A percentile compares a stretch with the other conserved stretches of the same genome.
phyloP scores from a whole-genome alignment of 2,888 invertebrate genomes.

The Steromphala cineraria region DNA sequence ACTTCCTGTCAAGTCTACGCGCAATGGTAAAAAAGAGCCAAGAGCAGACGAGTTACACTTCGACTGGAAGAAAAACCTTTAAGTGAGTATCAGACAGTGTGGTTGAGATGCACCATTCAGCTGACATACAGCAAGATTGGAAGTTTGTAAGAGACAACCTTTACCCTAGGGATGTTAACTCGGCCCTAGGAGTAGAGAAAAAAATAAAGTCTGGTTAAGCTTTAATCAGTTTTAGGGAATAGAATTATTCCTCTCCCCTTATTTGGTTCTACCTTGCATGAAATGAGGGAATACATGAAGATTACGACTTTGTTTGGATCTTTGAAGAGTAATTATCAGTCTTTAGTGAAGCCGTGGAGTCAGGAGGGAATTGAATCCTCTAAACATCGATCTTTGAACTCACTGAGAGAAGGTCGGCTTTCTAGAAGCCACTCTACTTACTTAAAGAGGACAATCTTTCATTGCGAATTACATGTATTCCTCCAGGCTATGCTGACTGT shows the following conservation, averaged over 20 bases:
- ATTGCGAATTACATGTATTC: too few relatives aligned
- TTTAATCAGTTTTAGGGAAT: not conserved
- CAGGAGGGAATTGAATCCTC: too few relatives aligned
- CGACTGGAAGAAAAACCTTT: conserved; percentile 15
- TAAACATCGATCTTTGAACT: too few relatives aligned
- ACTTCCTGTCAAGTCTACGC: conserved; percentile 94
- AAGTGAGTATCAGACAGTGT: conserved; percentile 5
- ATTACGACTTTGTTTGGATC: not conserved
- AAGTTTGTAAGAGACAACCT: too few relatives aligned
- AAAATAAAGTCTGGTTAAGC: not conserved
- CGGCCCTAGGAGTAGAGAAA: not conserved
- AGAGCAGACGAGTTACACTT: not conserved
- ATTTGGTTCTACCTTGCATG: not conserved
- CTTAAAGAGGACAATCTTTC: too few relatives aligned
- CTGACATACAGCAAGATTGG: too few relatives aligned
- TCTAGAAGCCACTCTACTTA: too few relatives aligned
- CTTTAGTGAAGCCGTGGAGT: not conserved
- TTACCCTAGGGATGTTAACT: too few relatives aligned
- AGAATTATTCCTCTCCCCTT: not conserved
- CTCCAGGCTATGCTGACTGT: too few relatives aligned
- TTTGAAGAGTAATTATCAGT: not conserved
- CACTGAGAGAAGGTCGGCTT: too few relatives aligned
- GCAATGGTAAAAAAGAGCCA: conserved; percentile 77
- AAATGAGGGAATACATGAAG: not conserved
- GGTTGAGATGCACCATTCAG: not conserved